phyloP scores from a whole-genome alignment of 1,140 invertebrate genomes.

The Hypothenemus hampei region DNA sequence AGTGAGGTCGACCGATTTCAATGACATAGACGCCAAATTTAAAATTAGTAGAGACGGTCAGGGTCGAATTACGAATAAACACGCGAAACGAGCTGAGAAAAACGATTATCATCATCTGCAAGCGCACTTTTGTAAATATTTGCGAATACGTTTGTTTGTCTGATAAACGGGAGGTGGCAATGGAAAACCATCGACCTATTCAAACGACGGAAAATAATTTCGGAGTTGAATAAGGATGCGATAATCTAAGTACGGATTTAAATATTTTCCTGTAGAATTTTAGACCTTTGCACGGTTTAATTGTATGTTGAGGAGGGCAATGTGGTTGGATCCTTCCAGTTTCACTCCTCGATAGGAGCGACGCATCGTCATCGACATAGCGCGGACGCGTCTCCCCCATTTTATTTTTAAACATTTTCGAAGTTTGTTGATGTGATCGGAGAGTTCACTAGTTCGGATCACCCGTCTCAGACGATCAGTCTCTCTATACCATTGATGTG shows the following conservation, averaged over 20 bases:
- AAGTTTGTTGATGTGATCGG: constrained; percentile 21
- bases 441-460: constrained; percentile 14
- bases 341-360: constrained; percentile 4
- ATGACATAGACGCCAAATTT: constrained; percentile 13
- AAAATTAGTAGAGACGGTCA: constrained; percentile 21
- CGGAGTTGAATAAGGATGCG: too few relatives aligned
- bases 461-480: constrained; percentile 4
- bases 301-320: too few relatives aligned
- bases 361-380: constrained; percentile 14
- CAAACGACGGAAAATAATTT: too few relatives aligned
- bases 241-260: too few relatives aligned
- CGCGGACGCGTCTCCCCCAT: constrained; percentile 12
- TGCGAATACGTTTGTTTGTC: constrained; percentile 11
- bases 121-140: constrained; percentile 27
- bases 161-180: not conserved
- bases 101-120: constrained; percentile 12
- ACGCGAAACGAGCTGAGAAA: constrained; percentile 3
- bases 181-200: not conserved
- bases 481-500: too few relatives aligned
- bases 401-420: constrained; percentile 27
- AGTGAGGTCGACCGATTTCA: constrained; percentile 1
- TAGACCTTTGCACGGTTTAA: too few relatives aligned
- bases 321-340: too few relatives aligned
- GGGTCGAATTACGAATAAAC: constrained; percentile 19
- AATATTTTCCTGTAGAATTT: too few relatives aligned